Evolutionary conservation across 2,797 vertebrate genomes (phyloP).

Genomic region (Chloroceryle inda): DNA sequence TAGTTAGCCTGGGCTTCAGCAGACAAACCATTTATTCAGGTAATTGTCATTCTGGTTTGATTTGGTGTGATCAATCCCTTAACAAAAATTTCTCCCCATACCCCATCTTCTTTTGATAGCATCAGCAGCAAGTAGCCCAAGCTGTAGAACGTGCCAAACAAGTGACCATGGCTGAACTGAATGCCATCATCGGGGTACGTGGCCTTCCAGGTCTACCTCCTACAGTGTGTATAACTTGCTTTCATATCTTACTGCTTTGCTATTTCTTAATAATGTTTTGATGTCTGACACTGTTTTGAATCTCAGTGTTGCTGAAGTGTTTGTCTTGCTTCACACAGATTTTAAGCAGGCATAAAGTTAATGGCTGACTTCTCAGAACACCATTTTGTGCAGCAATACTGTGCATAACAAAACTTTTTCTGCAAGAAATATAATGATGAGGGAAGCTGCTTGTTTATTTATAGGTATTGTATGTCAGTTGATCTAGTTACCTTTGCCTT

Average conservation of each 20-base stretch:
- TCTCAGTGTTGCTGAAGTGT: not conserved
- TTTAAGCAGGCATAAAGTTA: not conserved
- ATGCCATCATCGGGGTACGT: constrained; percentile 98
- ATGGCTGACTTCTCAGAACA: not conserved
- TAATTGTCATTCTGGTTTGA: not conserved
- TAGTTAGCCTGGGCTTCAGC: not conserved
- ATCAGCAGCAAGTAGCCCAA: constrained; percentile 97
- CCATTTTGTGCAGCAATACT: not conserved
- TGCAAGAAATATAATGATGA: not conserved
- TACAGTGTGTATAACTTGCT: constrained; percentile 92
- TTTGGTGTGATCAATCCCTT: not conserved
- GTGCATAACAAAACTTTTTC: not conserved
- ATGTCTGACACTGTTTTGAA: not conserved
- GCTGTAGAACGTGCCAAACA: constrained; percentile 97
- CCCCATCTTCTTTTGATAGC: constrained; percentile 81
- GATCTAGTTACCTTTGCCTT: constrained; percentile 52
- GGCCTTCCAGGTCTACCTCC: constrained; percentile 96
- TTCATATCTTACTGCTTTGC: constrained; percentile 79
- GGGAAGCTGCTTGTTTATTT: constrained; percentile 25
- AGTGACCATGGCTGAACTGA: constrained; percentile 98
- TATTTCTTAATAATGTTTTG: constrained; percentile 39
- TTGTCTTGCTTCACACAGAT: not conserved
- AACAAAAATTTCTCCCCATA: not conserved
- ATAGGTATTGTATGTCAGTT: not conserved
- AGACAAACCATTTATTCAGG: not conserved